These are phyloP conservation scores for Agrochola litura DNA, from an alignment of 2,888 invertebrate species.

Conservation along the genomic window DNA sequence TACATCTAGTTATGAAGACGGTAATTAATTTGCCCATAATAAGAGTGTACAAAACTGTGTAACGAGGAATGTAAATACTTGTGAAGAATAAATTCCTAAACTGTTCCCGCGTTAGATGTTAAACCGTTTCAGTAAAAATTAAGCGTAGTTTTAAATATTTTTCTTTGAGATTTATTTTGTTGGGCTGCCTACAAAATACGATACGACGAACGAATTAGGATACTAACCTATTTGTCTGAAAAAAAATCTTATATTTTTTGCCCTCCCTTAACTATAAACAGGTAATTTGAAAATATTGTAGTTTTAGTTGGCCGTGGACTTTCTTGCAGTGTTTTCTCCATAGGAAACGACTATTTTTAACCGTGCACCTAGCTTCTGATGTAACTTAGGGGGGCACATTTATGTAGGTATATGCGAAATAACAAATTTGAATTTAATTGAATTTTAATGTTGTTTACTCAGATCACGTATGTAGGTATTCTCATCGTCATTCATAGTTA, in stretches of 20 bases:
- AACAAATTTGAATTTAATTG: not conserved
- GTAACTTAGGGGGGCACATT: too few species aligned
- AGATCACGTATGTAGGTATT: too few species aligned
- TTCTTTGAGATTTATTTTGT: not conserved
- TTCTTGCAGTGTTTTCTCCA: too few species aligned
- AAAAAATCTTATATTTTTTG: too few species aligned
- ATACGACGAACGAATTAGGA: not conserved
- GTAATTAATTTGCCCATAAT: constrained; percentile 24
- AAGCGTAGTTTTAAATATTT: not conserved
- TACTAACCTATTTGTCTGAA: not conserved
- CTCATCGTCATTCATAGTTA: too few species aligned
- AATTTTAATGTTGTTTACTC: not conserved
- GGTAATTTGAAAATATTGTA: too few species aligned
- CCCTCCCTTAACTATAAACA: too few species aligned
- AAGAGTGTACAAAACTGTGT: constrained; percentile 17
- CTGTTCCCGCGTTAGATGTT: not conserved
- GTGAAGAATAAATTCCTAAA: not conserved
- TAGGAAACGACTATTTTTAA: too few species aligned
- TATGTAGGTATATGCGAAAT: too few species aligned
- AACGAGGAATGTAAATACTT: constrained; percentile 28
- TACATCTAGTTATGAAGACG: constrained; percentile 30
- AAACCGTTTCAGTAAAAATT: not conserved
- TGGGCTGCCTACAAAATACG: not conserved
- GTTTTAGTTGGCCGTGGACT: too few species aligned
- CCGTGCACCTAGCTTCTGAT: too few species aligned